These are phyloP conservation scores for Conomelus anceps DNA, from an alignment of 2,888 invertebrate species.

Conservation along the genomic window DNA sequence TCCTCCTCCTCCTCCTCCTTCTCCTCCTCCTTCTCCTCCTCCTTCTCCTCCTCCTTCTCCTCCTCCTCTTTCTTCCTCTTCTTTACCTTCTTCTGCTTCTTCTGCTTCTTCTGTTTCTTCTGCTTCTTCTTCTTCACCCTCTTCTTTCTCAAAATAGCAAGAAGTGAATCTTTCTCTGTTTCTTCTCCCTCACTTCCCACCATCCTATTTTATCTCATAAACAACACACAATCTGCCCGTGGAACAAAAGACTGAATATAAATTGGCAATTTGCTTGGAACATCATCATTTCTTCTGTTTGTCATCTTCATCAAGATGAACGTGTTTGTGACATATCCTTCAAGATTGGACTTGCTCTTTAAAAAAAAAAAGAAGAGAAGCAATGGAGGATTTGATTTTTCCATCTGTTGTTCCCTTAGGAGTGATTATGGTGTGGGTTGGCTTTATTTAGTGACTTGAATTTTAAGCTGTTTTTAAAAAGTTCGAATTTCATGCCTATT, in stretches of 20 bases:
- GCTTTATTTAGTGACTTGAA: no score
- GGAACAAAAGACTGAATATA: neutral
- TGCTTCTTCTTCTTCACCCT: neutral
- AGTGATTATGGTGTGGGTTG: no score
- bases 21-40: neutral
- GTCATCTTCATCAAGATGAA: neutral
- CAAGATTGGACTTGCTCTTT: no score
- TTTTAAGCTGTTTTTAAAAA: no score
- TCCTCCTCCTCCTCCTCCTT: neutral
- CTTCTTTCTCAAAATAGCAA: no score
- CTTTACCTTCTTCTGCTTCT: neutral
- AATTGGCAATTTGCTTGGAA: neutral
- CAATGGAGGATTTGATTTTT: no score
- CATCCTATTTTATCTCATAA: neutral
- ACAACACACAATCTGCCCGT: neutral
- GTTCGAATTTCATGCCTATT: no score
- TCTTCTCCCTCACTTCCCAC: neutral
- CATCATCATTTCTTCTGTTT: no score
- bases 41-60: no score
- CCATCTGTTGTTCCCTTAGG: no score
- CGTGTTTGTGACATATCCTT: neutral
- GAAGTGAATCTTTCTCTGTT: no score
- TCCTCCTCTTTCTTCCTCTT: no score
- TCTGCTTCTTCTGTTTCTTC: neutral
- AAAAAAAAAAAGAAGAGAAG: neutral